Evolutionary conservation across 2,888 invertebrate genomes (phyloP), one percentile per base, ranked within the genome.

Genomic region (Scaeva pyrastri): DNA sequence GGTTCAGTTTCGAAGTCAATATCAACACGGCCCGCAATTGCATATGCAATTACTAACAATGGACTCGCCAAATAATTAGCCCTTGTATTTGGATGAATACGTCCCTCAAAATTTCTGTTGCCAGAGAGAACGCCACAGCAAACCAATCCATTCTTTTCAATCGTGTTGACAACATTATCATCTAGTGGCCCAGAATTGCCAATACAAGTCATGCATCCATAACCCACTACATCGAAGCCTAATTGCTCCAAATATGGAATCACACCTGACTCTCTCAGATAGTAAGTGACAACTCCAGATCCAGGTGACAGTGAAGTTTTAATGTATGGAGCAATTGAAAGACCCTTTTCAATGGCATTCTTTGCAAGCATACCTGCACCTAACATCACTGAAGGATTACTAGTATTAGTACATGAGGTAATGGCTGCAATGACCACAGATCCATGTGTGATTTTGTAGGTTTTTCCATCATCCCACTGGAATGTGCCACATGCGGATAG

Each of bases 191-290:
- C 99, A 6, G 98, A 98, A 93, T 99, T 99, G 0, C 99, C 99
- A 89, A 99, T 99, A 91, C 99, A 99, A 0, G 99, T 99, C 99
- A 99, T 99, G 92, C 99, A 99, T 0, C 99, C 99, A 91, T 99
- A 99, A n/a, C 99, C 99, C 1, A 99, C 98, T 62, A 98, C 96
- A 91, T 97, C 95, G 91, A 99, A 99, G 8, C 99, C 99, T 1
- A 99, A 93, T 90, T 96, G 94, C 89, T 96, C 95, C 74, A 99
- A 92, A 89, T 96, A 96, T 0, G 98, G 97, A 16, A 97, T 95
- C 2, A 99, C 98, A 0, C 98, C 98, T 1, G 98, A 98, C 91
- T 98, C 98, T 91, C 93, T 93, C 6, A 93, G 89, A 88, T 93
- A 93, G 91, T 98, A 98, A 0, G 98, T 98, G 31, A 98, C 98